These are phyloP conservation scores for Harpalus rufipes DNA, from an alignment of 2,888 invertebrate genomes.

Conservation along the genomic window DNA sequence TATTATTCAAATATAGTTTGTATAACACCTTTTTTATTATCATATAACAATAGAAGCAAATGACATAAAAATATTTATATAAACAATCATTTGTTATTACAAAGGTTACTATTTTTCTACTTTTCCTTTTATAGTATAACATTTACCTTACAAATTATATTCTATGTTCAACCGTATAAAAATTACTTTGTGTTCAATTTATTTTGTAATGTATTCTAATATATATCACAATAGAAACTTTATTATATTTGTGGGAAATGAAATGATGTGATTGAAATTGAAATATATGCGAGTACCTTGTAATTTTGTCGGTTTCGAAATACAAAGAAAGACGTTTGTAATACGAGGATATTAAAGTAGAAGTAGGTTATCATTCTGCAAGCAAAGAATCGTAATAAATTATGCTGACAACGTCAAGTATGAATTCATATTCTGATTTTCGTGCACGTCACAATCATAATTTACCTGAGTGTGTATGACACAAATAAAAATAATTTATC, in stretches of 20 bases:
- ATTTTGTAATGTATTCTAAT: constrained; percentile 16
- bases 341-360: neutral
- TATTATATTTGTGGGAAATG: constrained; percentile 5
- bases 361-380: constrained; percentile 33
- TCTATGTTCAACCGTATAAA: constrained; percentile 16
- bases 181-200: constrained; percentile 15
- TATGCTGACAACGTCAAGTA: constrained; percentile 8
- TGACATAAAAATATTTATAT: constrained; percentile 37
- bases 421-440: neutral
- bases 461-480: neutral
- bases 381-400: constrained; percentile 30
- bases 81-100: constrained; percentile 31
- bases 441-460: neutral
- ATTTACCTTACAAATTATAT: constrained; percentile 32
- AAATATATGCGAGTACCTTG: constrained; percentile 4
- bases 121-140: constrained; percentile 24
- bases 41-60: constrained; percentile 20
- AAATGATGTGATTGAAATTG: constrained; percentile 9
- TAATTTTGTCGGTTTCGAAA: constrained; percentile 38
- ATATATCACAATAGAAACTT: neutral
- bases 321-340: constrained; percentile 20
- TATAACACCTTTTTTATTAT: neutral
- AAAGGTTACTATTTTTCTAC: constrained; percentile 28
- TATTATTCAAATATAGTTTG: neutral
- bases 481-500: neutral